Evolutionary conservation across 2,888 invertebrate species (phyloP).

Genomic region (Drosophila nigricruria): DNA sequence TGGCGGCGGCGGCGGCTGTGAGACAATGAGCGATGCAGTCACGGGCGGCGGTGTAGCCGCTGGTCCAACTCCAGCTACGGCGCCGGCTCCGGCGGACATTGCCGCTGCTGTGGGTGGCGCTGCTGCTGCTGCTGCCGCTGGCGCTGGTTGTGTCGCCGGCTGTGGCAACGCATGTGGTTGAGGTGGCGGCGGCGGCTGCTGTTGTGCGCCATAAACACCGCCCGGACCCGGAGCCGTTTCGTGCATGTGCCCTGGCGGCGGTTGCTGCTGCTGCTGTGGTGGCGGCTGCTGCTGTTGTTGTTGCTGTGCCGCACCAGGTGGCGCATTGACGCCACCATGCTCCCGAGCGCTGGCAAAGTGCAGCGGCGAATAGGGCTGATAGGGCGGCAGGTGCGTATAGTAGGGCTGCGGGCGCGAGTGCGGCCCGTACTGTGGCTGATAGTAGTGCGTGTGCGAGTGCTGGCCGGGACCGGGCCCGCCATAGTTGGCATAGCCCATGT

Average conservation of each 20-base stretch:
- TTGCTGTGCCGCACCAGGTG: conserved; percentile 79
- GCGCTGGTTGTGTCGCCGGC: conserved; percentile 34
- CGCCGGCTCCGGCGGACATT: conserved; percentile 35
- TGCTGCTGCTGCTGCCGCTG: conserved; percentile 46
- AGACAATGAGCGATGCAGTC: conserved; percentile 29
- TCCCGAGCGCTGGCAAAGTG: conserved; percentile 51
- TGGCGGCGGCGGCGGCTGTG: conserved; percentile 35
- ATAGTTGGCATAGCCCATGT: conserved; percentile 83
- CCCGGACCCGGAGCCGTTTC: conserved; percentile 64
- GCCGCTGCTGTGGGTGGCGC: conserved; percentile 45
- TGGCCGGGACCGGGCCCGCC: conserved; percentile 81
- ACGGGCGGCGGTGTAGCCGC: conserved; percentile 8
- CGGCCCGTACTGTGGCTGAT: conserved; percentile 85
- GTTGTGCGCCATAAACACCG: conserved; percentile 48
- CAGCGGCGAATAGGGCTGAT: conserved; percentile 80
- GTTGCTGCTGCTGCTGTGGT: conserved; percentile 52
- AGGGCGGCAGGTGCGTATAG: conserved; percentile 84
- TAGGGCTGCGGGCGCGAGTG: conserved; percentile 84
- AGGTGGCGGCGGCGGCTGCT: conserved; percentile 8
- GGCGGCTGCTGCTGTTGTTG: conserved; percentile 30
- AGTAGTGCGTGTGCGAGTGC: conserved; percentile 84
- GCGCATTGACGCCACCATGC: conserved; percentile 72
- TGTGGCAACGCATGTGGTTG: conserved; percentile 43
- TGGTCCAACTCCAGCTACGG: not conserved
- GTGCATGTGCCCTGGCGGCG: conserved; percentile 64